Base-by-base conservation (phyloP, 2,113 vertebrate genomes). In the Suricata suricatta region DNA sequence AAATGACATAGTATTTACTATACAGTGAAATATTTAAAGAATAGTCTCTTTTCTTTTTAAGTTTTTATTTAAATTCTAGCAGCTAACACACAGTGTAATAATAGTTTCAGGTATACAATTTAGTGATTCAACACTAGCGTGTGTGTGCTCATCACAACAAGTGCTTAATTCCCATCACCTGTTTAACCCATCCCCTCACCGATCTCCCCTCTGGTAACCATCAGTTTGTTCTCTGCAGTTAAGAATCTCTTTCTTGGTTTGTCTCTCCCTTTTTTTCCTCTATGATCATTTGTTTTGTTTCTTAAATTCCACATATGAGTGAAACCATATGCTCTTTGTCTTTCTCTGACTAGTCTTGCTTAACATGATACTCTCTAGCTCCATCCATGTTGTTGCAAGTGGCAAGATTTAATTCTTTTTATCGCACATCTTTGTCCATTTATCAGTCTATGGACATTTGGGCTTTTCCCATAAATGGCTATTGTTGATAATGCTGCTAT, bases 21-120 rank as follows among this genome's bases (percentile, higher is more conserved):
- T 90, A n/a, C 31, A 90, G 7, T 93, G 63, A 83, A 74, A 50
- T 83, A 88, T 47, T 95, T 90, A 86, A 72, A 77, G 10, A 64
- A 14, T 69, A 25, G 38, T 2, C 19, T 38, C 21, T 81, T 16
- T 76, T 74, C 44, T 72, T 74, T 41, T 44, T 44, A 15, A 77
- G 41, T 77, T 77, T 77, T 77, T 47, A 4, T 47, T 77, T 77
- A 77, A 77, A 47, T 31, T 77, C 74, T 41, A 47, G 25, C 44
- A 72, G 35, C 38, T 17, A 16, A 47, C 7, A 17, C 29, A 47
- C 27, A 47, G 1, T 77, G 41, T 47, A 31, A 47, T 77, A 77
- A 31, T 76, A 76, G 27, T 27, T 76, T 77, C 41, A 77, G 41
- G 27, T 77, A 25, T 17, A 31, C 41, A 47, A 17, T 47, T 16